phyloP scores from a whole-genome alignment of 2,113 vertebrate genomes.

The Rhizomys pruinosus region DNA sequence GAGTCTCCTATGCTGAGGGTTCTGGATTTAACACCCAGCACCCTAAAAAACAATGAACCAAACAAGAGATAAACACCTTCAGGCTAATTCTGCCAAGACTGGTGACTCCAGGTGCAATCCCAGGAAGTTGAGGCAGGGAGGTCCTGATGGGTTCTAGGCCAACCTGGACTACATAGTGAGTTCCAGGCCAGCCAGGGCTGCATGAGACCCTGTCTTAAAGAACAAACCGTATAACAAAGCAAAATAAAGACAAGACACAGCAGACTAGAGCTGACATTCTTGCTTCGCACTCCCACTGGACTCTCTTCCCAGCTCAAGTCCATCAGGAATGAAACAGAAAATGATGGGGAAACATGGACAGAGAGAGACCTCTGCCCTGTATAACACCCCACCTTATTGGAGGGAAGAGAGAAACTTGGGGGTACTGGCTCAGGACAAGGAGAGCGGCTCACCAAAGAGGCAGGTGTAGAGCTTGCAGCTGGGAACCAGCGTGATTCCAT shows the following conservation, averaged over 20 bases:
- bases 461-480: conserved; percentile 87
- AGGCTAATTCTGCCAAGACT: background rate
- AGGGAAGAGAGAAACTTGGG: background rate
- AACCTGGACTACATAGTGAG: background rate
- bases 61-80: background rate
- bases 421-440: background rate
- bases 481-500: conserved; percentile 86
- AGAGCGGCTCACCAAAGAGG: conserved; percentile 90
- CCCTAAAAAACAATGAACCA: background rate
- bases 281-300: background rate
- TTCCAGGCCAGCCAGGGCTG: background rate
- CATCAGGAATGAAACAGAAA: background rate
- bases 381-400: background rate
- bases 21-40: background rate
- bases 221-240: no score
- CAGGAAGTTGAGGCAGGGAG: background rate
- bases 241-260: background rate
- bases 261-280: background rate
- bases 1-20: background rate
- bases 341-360: background rate
- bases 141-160: background rate
- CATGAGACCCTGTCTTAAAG: background rate
- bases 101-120: background rate
- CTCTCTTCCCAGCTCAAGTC: background rate
- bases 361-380: background rate